These are phyloP conservation scores for Hyla sarda DNA, from an alignment of 2,113 vertebrate species.

Conservation along the genomic window DNA sequence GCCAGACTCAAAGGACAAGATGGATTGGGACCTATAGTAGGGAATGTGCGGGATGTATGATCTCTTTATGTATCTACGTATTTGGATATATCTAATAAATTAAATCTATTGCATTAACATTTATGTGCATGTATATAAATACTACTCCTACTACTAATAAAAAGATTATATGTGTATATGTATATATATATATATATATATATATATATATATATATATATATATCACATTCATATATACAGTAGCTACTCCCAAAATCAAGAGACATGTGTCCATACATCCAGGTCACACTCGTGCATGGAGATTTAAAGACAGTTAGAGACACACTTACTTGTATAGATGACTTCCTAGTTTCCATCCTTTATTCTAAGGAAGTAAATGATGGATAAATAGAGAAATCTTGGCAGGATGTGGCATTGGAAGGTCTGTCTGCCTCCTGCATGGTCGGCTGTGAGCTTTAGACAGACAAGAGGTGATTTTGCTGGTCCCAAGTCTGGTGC, in stretches of 20 bases:
- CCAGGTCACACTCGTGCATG: neutral
- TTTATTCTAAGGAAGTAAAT: neutral
- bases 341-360: neutral
- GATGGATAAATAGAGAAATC: neutral
- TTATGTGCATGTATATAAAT: too few species aligned
- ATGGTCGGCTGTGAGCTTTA: neutral
- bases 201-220: neutral
- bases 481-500: slow-evolving; percentile 6
- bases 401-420: neutral
- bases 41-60: too few species aligned
- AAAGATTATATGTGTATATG: neutral
- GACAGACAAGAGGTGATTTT: neutral
- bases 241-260: too few species aligned
- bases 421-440: neutral
- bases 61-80: too few species aligned
- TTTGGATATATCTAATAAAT: too few species aligned
- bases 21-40: slow-evolving; percentile 5
- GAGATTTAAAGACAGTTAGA: neutral
- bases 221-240: too few species aligned
- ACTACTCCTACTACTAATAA: too few species aligned
- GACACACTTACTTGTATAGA: slow-evolving; percentile 2
- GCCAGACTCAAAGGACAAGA: slow-evolving; percentile 43
- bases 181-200: neutral
- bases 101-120: too few species aligned
- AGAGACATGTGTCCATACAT: neutral